Evolutionary conservation across 1,140 invertebrate genomes (phyloP).

Genomic region (Heliconius congener): DNA sequence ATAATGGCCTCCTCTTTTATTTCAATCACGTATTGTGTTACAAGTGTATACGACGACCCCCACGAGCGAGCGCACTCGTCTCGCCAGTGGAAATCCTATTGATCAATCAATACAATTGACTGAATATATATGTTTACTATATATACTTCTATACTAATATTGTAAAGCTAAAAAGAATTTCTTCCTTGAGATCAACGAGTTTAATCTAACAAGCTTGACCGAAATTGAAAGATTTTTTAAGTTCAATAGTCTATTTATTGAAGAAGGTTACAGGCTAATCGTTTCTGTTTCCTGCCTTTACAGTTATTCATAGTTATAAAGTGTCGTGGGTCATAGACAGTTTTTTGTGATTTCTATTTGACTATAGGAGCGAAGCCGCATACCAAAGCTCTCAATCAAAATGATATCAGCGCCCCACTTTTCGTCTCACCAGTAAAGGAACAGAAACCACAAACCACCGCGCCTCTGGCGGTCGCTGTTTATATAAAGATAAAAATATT

Average conservation of each 20-base stretch:
- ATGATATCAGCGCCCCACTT: no score
- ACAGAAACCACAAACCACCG: neutral
- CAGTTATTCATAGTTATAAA: no score
- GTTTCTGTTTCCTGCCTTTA: no score
- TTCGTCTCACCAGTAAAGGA: neutral
- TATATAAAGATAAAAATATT: neutral
- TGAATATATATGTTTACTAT: neutral
- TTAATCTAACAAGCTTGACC: no score
- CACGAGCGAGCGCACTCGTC: neutral
- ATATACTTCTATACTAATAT: neutral
- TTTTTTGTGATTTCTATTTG: no score
- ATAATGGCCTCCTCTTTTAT: neutral
- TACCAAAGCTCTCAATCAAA: no score
- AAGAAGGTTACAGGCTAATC: no score
- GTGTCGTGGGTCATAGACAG: no score
- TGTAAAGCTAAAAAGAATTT: neutral
- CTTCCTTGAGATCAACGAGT: neutral
- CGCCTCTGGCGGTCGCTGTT: no score
- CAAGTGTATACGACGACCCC: neutral
- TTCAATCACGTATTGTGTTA: slow-evolving; percentile 5
- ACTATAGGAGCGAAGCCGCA: no score
- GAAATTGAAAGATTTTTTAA: no score
- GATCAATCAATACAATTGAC: slow-evolving; percentile 3
- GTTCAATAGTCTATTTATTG: no score
- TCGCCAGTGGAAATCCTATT: neutral